Evolutionary conservation across 92 coral and sea anemone species (phyloP).

Genomic region (Paramuricea clavata): DNA sequence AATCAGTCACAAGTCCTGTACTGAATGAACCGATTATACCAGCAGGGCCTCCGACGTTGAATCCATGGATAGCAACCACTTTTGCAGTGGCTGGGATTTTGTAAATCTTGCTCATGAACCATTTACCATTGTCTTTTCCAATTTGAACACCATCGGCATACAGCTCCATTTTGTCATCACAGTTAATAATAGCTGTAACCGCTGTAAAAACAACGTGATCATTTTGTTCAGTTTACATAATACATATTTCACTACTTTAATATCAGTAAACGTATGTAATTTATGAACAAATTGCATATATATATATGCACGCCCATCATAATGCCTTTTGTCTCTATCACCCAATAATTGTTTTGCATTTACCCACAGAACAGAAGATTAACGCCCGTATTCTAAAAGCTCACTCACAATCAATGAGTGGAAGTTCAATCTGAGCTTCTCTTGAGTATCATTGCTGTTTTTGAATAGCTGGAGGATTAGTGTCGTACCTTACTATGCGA

Average conservation of each 20-base stretch:
- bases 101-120: slow-evolving; percentile 42
- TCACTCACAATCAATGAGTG: no score
- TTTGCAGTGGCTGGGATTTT: slow-evolving; percentile 42
- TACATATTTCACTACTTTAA: not conserved
- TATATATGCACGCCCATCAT: no score
- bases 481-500: no score
- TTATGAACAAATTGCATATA: not conserved
- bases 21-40: slow-evolving; percentile 70
- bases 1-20: slow-evolving; percentile 64
- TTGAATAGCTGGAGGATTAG: no score
- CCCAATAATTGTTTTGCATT: no score
- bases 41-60: slow-evolving; percentile 13
- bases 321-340: no score
- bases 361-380: no score
- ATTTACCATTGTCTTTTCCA: slow-evolving; percentile 44
- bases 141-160: slow-evolving; percentile 54
- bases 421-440: no score
- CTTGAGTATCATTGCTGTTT: no score
- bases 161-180: slow-evolving; percentile 56
- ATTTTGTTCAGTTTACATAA: no score
- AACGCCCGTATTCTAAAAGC: no score
- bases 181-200: slow-evolving; percentile 45
- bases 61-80: slow-evolving; percentile 57
- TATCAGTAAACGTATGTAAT: no score
- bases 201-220: slow-evolving; percentile 12